These are phyloP conservation scores for Steinernema scapterisci DNA, from an alignment of 2,888 invertebrate species.

Conservation along the genomic window DNA sequence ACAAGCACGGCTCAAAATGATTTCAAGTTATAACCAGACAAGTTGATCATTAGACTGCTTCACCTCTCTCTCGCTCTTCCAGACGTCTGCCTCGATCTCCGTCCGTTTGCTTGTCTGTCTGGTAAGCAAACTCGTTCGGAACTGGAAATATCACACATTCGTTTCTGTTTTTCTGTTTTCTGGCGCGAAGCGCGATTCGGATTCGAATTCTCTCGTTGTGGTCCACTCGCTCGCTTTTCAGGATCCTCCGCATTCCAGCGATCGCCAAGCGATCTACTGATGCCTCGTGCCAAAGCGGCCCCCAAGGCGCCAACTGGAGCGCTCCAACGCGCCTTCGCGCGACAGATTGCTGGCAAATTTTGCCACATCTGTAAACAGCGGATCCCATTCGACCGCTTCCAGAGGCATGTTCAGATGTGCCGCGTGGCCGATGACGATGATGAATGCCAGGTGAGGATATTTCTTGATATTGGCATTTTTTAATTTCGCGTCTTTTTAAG, in stretches of 20 bases:
- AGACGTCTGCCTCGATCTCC: neutral
- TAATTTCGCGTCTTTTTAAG: neutral
- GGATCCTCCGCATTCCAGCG: neutral
- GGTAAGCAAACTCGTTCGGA: neutral
- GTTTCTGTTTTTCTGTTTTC: neutral
- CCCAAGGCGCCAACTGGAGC: too few species aligned
- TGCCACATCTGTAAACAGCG: conserved; percentile 7
- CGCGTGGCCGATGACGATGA: neutral
- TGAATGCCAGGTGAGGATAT: conserved; percentile 2
- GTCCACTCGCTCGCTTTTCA: neutral
- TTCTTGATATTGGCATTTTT: neutral
- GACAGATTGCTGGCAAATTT: neutral
- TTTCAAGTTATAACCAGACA: too few species aligned
- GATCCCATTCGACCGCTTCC: neutral
- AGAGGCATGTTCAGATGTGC: neutral
- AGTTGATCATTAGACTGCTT: too few species aligned
- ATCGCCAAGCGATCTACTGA: neutral
- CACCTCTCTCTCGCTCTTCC: too few species aligned
- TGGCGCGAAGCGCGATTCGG: neutral
- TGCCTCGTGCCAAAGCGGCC: too few species aligned
- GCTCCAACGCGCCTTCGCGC: neutral
- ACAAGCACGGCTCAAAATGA: too few species aligned
- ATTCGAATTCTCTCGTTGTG: neutral
- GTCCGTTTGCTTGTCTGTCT: neutral
- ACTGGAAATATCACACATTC: conserved; percentile 17